phyloP scores from a whole-genome alignment of 2,113 vertebrate genomes.

The Prunella fulvescens region DNA sequence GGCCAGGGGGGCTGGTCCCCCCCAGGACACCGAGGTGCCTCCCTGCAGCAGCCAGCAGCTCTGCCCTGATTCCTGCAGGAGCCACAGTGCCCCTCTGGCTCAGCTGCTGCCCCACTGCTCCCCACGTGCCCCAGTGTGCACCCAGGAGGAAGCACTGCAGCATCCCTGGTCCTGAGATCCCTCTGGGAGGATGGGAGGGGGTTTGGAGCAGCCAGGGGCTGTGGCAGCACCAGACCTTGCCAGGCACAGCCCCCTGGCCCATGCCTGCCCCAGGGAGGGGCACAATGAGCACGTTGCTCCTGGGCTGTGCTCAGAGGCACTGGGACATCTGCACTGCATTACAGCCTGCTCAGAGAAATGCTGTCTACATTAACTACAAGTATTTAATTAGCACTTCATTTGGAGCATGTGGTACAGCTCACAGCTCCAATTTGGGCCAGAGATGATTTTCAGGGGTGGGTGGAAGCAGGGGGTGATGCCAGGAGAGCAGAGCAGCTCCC shows the following conservation, averaged over 20 bases:
- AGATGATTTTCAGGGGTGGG: conserved; percentile 18
- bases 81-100: not conserved
- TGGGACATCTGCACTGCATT: conserved; percentile 6
- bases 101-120: not conserved
- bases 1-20: not conserved
- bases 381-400: conserved; percentile 64
- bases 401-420: conserved; percentile 46
- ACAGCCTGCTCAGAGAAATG: not conserved
- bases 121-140: rapidly evolving
- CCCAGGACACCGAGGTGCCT: not conserved
- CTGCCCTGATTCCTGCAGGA: no score
- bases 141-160: not conserved
- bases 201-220: not conserved
- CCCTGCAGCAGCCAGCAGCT: not conserved
- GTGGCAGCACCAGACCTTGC: not conserved
- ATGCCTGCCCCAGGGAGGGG: not conserved
- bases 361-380: conserved; percentile 36
- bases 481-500: not conserved
- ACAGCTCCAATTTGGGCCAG: conserved; percentile 6
- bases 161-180: rapidly evolving
- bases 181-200: not conserved
- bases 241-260: not conserved
- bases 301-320: not conserved
- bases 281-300: not conserved
- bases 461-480: not conserved